Evolutionary conservation across 2,888 invertebrate species (phyloP).

Genomic region (Apeira syringaria): DNA sequence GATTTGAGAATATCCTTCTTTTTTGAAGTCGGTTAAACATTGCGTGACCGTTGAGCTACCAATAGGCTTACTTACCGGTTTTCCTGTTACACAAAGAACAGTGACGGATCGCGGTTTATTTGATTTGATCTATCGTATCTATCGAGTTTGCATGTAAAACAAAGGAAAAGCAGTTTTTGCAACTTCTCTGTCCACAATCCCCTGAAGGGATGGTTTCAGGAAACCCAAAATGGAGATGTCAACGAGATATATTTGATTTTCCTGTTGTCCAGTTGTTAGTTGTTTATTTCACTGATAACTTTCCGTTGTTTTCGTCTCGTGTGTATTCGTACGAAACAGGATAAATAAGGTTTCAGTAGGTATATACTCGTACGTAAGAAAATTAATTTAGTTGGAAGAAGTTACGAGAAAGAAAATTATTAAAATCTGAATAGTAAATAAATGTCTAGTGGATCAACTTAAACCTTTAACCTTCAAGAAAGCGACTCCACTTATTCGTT

Average conservation of each 20-base stretch:
- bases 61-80: conserved; percentile 1
- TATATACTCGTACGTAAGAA: too few relatives aligned
- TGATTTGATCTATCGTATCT: conserved; percentile 8
- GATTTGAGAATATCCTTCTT: too few relatives aligned
- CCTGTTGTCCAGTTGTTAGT: conserved; percentile 37
- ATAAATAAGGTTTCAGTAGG: not conserved
- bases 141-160: conserved; percentile 21
- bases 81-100: not conserved
- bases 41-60: too few relatives aligned
- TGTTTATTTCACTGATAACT: conserved; percentile 31
- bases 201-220: conserved; percentile 31
- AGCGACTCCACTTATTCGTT: too few relatives aligned
- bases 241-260: conserved; percentile 41
- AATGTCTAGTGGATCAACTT: too few relatives aligned
- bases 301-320: conserved; percentile 9
- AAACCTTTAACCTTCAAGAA: too few relatives aligned
- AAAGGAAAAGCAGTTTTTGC: conserved; percentile 17
- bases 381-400: too few relatives aligned
- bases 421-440: too few relatives aligned
- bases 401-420: too few relatives aligned
- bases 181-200: conserved; percentile 28
- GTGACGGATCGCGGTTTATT: conserved; percentile 6
- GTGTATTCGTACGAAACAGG: not conserved
- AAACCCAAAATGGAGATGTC: conserved; percentile 39
- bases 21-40: too few relatives aligned